Conservation (phyloP, 1,140 invertebrate genomes). For the Drosophila parabipectinata region DNA sequence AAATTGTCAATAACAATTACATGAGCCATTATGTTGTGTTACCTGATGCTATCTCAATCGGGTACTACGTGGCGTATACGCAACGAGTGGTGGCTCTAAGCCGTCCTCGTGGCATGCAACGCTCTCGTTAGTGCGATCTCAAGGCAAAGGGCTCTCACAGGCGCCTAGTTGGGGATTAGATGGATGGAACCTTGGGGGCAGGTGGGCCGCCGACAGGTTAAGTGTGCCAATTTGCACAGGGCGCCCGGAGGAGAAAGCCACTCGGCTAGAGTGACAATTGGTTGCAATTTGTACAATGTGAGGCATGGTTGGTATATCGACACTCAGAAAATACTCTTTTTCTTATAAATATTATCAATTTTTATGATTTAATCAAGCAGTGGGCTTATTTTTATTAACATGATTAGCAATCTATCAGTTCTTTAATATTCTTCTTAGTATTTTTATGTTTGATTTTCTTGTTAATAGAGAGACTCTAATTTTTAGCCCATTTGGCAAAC, state of each 20-base stretch:
- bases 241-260: constrained; percentile 15
- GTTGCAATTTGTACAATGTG: constrained; percentile 10
- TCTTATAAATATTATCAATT: too few relatives aligned
- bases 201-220: constrained; percentile 40
- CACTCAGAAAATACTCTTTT: too few relatives aligned
- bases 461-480: background rate
- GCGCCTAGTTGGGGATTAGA: constrained; percentile 40
- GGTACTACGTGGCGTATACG: constrained; percentile 60
- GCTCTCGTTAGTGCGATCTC: constrained; percentile 38
- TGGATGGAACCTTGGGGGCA: constrained; percentile 33
- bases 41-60: constrained; percentile 7
- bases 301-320: too few relatives aligned
- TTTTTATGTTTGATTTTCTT: background rate
- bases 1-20: constrained; percentile 59
- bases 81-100: constrained; percentile 44
- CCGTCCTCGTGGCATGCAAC: constrained; percentile 41
- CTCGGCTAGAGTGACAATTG: constrained; percentile 23
- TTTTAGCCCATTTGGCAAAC: too few relatives aligned
- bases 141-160: constrained; percentile 18
- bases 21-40: constrained; percentile 18
- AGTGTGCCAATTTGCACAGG: constrained; percentile 41
- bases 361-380: too few relatives aligned
- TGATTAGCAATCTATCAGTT: too few relatives aligned
- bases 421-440: too few relatives aligned
- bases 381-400: too few relatives aligned